Conservation (phyloP, 2,888 invertebrate species). For the Mallateleia sp. region DNA sequence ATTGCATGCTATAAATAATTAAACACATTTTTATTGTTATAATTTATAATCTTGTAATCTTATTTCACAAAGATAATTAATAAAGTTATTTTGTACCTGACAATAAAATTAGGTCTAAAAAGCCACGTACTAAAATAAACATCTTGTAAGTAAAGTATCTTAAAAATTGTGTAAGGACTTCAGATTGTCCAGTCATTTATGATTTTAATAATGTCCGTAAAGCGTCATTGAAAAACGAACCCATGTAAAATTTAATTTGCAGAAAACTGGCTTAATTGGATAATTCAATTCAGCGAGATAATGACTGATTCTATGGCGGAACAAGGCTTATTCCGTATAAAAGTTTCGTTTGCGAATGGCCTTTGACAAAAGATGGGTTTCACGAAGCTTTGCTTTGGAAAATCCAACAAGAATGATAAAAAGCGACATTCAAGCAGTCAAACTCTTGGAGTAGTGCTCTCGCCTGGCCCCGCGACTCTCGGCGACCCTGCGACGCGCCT, state of each 20-base stretch:
- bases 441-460: slow-evolving; percentile 27
- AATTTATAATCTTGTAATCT: too few species aligned
- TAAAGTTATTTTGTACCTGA: too few species aligned
- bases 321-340: slow-evolving; percentile 54
- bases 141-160: too few species aligned
- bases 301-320: slow-evolving; percentile 48
- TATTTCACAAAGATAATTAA: too few species aligned
- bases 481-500: slow-evolving; percentile 63
- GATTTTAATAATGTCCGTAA: neutral
- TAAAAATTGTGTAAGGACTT: too few species aligned
- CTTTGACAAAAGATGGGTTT: slow-evolving; percentile 60
- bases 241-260: slow-evolving; percentile 26
- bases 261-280: slow-evolving; percentile 50
- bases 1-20: too few species aligned
- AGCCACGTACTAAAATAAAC: too few species aligned
- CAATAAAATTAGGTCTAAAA: too few species aligned
- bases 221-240: slow-evolving; percentile 1
- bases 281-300: slow-evolving; percentile 59
- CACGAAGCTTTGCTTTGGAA: slow-evolving; percentile 61
- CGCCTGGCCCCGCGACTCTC: slow-evolving; percentile 11
- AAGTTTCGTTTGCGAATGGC: slow-evolving; percentile 60
- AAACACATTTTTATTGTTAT: too few species aligned
- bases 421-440: slow-evolving; percentile 57
- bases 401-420: slow-evolving; percentile 62
- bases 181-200: too few species aligned